A percentile compares a stretch with the other conserved stretches of the same genome.
Evolutionary conservation across 2,797 vertebrate genomes (phyloP).

Genomic region (Sebastes taczanowskii): DNA sequence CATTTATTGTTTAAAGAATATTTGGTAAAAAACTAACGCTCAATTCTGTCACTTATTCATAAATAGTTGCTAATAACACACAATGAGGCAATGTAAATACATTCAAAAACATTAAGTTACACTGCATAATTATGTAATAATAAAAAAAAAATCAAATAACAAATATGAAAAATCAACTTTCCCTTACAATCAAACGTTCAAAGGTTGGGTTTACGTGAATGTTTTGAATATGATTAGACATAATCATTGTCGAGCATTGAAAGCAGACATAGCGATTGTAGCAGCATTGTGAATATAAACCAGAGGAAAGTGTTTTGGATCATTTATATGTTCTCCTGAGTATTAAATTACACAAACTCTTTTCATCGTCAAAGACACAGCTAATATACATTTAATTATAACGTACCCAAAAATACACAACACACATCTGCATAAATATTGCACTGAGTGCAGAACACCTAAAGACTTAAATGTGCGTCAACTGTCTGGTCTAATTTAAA

Average conservation of each 20-base stretch:
- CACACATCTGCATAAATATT: neutral
- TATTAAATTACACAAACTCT: slow-evolving; percentile 26
- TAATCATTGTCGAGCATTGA: neutral
- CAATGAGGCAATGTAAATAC: slow-evolving; percentile 2
- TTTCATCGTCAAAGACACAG: neutral
- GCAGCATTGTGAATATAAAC: slow-evolving; percentile 17
- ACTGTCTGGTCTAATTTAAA: slow-evolving; percentile 10
- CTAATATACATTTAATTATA: slow-evolving; percentile 29
- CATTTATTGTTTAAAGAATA: slow-evolving; percentile 53
- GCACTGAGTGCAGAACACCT: neutral
- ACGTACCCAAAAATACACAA: slow-evolving; percentile 3
- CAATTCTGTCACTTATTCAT: slow-evolving; percentile 7
- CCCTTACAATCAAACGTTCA: neutral
- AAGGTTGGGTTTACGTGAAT: neutral
- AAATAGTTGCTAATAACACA: slow-evolving; percentile 48
- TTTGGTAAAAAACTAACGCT: slow-evolving; percentile 45
- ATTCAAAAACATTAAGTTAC: slow-evolving; percentile 25
- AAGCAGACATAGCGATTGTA: neutral
- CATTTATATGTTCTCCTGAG: slow-evolving; percentile 20
- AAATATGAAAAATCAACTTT: slow-evolving; percentile 14
- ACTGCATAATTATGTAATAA: slow-evolving; percentile 30
- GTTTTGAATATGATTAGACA: neutral
- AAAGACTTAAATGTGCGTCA: neutral
- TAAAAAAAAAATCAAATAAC: slow-evolving; percentile 10
- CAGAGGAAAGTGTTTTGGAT: neutral